Evolutionary conservation across 2,888 invertebrate species (phyloP).

Genomic region (Pyrgus malvae): DNA sequence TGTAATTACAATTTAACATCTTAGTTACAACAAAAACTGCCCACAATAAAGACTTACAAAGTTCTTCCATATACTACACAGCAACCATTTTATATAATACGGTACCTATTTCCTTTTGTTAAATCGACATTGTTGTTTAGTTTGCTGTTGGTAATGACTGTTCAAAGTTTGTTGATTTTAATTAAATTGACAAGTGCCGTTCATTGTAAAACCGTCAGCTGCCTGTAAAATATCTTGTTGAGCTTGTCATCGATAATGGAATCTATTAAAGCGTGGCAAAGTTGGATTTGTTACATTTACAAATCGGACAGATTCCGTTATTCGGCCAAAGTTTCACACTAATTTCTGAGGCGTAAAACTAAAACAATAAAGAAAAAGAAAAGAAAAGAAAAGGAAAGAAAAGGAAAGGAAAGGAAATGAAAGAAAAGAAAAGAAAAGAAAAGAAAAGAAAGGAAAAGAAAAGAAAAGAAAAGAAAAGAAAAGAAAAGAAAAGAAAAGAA

Average conservation of each 20-base stretch:
- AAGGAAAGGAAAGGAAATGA: too few relatives aligned
- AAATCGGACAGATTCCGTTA: not conserved
- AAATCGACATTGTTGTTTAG: not conserved
- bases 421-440: too few relatives aligned
- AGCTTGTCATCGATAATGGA: conserved; percentile 1
- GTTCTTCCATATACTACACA: too few relatives aligned
- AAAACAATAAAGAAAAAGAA: not conserved
- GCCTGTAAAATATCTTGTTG: not conserved
- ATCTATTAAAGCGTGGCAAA: conserved; percentile 5
- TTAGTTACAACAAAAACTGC: too few relatives aligned
- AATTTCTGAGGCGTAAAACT: not conserved
- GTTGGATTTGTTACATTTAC: conserved; percentile 5
- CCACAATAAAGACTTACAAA: too few relatives aligned
- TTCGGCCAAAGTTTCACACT: not conserved
- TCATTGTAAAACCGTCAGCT: not conserved
- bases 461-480: too few relatives aligned
- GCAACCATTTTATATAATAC: too few relatives aligned
- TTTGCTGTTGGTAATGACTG: not conserved
- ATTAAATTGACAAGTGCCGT: not conserved
- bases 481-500: too few relatives aligned
- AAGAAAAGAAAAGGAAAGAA: not conserved
- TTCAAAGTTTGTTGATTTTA: not conserved
- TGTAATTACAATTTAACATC: too few relatives aligned
- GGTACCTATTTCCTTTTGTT: too few relatives aligned
- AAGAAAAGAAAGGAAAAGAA: too few relatives aligned